A percentile compares a stretch with the other conserved stretches of the same genome.
These are phyloP conservation scores for Natrix natrix DNA, from an alignment of 2,797 vertebrate species.

Conservation along the genomic window DNA sequence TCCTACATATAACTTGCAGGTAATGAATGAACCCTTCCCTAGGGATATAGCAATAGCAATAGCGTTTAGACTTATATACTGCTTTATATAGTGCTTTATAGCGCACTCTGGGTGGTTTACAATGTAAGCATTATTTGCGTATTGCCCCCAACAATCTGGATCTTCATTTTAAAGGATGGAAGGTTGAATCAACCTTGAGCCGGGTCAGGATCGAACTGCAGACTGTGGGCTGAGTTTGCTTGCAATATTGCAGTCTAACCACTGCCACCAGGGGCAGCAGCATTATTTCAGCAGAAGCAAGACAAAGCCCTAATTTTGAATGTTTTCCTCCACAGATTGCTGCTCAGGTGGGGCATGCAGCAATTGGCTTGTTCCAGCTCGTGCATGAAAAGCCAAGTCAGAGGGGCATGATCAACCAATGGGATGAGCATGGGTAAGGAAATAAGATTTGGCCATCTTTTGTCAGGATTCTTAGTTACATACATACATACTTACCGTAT, in stretches of 20 bases:
- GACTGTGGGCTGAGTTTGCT: not conserved
- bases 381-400: constrained; percentile 79
- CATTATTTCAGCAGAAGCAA: not conserved
- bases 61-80: not conserved
- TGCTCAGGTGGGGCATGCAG: constrained; percentile 82
- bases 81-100: not conserved
- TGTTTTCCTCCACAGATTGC: constrained; percentile 71
- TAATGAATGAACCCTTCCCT: not conserved
- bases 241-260: not conserved
- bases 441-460: not conserved
- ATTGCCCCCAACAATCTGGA: not conserved
- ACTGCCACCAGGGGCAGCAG: not conserved
- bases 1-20: not conserved
- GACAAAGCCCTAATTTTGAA: not conserved
- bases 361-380: constrained; percentile 80
- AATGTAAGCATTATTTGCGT: not conserved
- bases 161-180: not conserved
- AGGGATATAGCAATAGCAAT: not conserved
- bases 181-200: not conserved
- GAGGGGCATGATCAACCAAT: constrained; percentile 81
- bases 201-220: not conserved
- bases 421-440: constrained; percentile 81
- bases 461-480: not conserved
- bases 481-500: not conserved
- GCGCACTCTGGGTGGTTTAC: not conserved